Evolutionary conservation across 2,888 invertebrate species (phyloP).

Genomic region (Slavum lentiscoides): DNA sequence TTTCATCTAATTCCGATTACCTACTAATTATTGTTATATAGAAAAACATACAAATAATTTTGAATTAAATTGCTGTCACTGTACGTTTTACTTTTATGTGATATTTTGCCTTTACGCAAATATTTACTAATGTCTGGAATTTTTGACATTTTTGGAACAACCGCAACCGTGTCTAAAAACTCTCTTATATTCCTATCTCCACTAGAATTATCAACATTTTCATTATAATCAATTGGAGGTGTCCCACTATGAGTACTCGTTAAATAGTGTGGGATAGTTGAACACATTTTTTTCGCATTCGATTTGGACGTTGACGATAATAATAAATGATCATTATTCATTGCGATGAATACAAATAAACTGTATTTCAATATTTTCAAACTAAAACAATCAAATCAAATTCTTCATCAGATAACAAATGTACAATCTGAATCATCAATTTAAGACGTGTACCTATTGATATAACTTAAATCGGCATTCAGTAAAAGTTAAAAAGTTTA

Average conservation of each 20-base stretch:
- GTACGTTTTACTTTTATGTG: background rate
- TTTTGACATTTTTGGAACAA: slow-evolving; percentile 8
- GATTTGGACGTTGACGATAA: background rate
- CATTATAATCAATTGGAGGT: background rate
- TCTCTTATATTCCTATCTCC: background rate
- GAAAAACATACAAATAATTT: background rate
- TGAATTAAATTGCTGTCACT: background rate
- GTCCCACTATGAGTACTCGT: background rate
- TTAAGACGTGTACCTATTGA: too few species aligned
- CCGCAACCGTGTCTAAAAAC: slow-evolving; percentile 21
- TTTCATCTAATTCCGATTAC: background rate
- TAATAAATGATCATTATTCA: background rate
- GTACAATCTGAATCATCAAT: background rate
- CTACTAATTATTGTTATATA: too few species aligned
- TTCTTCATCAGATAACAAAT: background rate
- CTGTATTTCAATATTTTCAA: background rate
- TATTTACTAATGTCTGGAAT: slow-evolving; percentile 8
- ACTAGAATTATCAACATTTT: background rate
- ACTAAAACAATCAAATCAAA: background rate
- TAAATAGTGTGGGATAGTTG: background rate
- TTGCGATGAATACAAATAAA: background rate
- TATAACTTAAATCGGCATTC: too few species aligned
- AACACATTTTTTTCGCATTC: background rate
- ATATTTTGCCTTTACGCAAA: background rate
- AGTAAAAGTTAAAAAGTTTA: too few species aligned